Base-by-base conservation (phyloP, 2,797 vertebrate genomes). In the Neosilurus mollespiculum region DNA sequence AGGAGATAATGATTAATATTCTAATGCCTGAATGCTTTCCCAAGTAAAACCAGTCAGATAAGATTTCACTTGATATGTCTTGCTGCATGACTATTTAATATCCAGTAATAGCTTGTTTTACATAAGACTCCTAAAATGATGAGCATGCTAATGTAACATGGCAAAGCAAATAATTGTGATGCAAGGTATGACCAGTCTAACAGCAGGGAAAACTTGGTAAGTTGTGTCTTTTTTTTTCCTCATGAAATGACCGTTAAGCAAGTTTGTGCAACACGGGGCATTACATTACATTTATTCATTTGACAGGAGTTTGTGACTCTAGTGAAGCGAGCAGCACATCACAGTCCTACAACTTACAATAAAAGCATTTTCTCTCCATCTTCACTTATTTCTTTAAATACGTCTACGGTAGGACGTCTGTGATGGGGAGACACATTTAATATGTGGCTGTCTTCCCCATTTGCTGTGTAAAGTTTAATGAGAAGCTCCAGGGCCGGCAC, bases 381-480 rank as follows among this genome's bases (percentile, higher is more conserved):
- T 83, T 76, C 66, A 66, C 80, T 24, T 69, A 51, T 81, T 80
- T n/a, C 49, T 79, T 82, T 80, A 78, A 83, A 88, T 75, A 84
- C 70, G 51, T 80, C 81, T 81, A 86, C 76, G 75, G 53, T 84
- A 70, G 79, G 81, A 89, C 71, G 86, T 87, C 72, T 87, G 83
- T 87, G 89, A 88, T 83, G 80, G 82, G 75, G 73, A 90, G 84
- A 86, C 85, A 87, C 86, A 85, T 88, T 90, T 89, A 89, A 90
- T 86, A 91, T 80, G 89, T 87, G 85, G 30, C 86, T 84, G 85
- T 90, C 90, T 90, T 86, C 83, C 85, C 84, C 86, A 86, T 91
- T 90, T 85, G 82, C 88, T 78, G 61, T 78, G 87, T 86, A 87
- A 87, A 89, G 86, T 91, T 90, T 93, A 92, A 93, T 89, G 90